Base-by-base conservation (phyloP, 2,888 invertebrate genomes). In the Eudasyphora cyanicolor region DNA sequence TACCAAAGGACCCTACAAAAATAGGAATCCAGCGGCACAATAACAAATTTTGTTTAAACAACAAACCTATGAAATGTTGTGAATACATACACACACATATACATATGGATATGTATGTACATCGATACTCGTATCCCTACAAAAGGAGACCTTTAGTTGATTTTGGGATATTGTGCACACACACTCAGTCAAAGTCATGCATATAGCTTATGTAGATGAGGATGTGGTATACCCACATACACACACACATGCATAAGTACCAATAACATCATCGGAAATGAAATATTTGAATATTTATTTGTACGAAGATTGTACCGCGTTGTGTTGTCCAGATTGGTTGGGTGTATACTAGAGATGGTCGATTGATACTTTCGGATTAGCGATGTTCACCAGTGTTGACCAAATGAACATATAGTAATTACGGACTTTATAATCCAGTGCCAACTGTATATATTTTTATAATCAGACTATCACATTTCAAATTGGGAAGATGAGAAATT, bases 251-350 rank as follows among this genome's bases (percentile, higher is more conserved):
- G 35, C 62, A 64, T 12, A 32, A 35, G 35, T 64, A 38, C 64
- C 38, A 64, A 64, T 35, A 35, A 64, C 35, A 21, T 67, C 42
- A 67, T 71, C 38, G 29, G 54, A 38, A 57, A 35, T 71, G 38
- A 57, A 42, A 73, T 73, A 73, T 73, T 73, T 10, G 57, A 73
- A 73, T 73, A 73, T 73, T 73, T 73, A 73, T 73, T 70, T 73
- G 49, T 57, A 35, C 57, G 19, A 21, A 64, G n/a, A n/a, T 45
- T 45, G 45, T 45, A 12, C 38, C 6, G 38, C 14, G 38, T 38
- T n/a, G n/a, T n/a, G n/a, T n/a, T n/a, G 27, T 35, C 8, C n/a
- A n/a, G n/a, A n/a, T n/a, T 64, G 64, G 21, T 24, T 75, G 29
- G 19, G 35, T 54, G 19, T 14, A n/a, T 51, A 54, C 51, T 76